These are phyloP conservation scores for Pogonognathellus flavescens DNA, from an alignment of 1,140 invertebrate species.

Conservation along the genomic window DNA sequence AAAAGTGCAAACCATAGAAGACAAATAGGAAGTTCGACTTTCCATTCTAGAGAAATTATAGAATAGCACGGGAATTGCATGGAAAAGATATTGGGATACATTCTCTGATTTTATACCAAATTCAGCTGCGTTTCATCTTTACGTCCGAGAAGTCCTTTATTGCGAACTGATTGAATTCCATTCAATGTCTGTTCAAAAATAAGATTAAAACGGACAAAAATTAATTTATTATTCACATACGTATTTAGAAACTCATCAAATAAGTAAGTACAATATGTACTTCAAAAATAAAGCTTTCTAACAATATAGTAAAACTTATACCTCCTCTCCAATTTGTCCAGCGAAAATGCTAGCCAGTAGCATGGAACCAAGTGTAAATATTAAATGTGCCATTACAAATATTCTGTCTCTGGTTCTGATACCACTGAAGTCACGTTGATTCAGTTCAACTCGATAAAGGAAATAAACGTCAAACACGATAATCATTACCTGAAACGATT, in stretches of 20 bases:
- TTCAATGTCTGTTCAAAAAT: constrained; percentile 17
- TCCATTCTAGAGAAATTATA: too few species aligned
- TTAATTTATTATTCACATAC: constrained; percentile 21
- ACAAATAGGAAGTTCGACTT: too few species aligned
- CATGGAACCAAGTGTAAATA: constrained; percentile 47
- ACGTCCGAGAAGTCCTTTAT: constrained; percentile 34
- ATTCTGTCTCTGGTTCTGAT: not conserved
- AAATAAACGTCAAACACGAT: not conserved
- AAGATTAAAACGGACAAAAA: not conserved
- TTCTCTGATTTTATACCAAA: constrained; percentile 39
- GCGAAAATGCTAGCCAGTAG: not conserved
- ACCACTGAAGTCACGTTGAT: not conserved
- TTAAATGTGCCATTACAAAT: not conserved
- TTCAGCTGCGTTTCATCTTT: constrained; percentile 24
- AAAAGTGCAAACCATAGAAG: too few species aligned
- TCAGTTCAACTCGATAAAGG: not conserved
- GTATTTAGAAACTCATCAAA: too few species aligned
- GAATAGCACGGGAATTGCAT: constrained; percentile 2
- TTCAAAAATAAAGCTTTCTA: too few species aligned
- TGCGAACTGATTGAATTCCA: constrained; percentile 16
- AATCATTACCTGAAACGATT: not conserved
- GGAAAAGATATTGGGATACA: too few species aligned
- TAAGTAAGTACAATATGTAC: too few species aligned
- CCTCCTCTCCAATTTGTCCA: constrained; percentile 20
- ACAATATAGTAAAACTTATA: too few species aligned